Evolutionary conservation across 2,888 invertebrate genomes (phyloP), one percentile per base, ranked within the genome.

Genomic region (Nephrocerus scutellatus): DNA sequence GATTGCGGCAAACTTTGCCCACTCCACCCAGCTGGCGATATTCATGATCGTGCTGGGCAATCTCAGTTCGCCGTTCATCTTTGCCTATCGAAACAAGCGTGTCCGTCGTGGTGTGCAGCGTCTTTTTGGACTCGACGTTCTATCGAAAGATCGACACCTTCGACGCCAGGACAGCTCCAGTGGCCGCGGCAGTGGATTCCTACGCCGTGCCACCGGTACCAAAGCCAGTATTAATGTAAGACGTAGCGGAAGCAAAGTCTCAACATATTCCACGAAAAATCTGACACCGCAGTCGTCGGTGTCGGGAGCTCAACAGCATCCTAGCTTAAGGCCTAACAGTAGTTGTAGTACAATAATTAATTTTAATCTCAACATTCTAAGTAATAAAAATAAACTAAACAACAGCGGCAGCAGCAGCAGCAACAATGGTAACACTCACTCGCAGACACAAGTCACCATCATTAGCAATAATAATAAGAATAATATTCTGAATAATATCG

Each of bases 51-150:
- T 69, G 12, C 51, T 70, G 41, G 68, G 62, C 36, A 68, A 70
- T 45, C 45, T 68, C 19, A 66, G 63, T 26, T 69, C 70, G 15
- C 70, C 68, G 10, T 65, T 69, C 46, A 69, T 69, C 39, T 69
- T 69, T 41, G 68, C 68, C 29, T 69, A 69, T 41, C 62, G 68
- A 44, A 69, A 69, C 43, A 70, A 70, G 46, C 59, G 68, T n/a
- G 69, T 69, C 30, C 56, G 69, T 8, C 63, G 70, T 13, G 70
- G 68, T 18, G 66, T 69, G 3, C 62, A 59, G 43, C 61, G 67
- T 2, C 46, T 69, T 12, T 59, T 67, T 23, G 61, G 68, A n/a
- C 42, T 68, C 13, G 62, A 68, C 33, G 47, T 54, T 3, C 50
- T 57, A 14, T 52, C 56, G 25, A 51, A 52, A 22, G 59, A 60